These are phyloP conservation scores for Thunnus maccoyii DNA, from an alignment of 2,113 vertebrate species.

Conservation along the genomic window DNA sequence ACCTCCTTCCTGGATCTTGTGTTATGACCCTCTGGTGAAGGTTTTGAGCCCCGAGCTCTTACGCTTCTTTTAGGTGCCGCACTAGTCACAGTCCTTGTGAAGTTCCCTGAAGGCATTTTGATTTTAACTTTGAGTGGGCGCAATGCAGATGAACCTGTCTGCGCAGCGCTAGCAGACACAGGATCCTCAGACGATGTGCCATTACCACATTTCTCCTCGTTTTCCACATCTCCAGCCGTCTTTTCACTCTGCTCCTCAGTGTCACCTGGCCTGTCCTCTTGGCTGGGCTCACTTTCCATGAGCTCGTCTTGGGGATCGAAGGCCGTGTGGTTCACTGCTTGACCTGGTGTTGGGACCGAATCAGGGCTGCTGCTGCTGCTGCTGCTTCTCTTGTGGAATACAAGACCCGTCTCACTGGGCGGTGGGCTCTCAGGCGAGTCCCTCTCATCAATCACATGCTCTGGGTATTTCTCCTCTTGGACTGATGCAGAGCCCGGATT, in stretches of 20 bases:
- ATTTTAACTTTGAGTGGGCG: constrained; percentile 94
- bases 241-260: constrained; percentile 21
- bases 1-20: constrained; percentile 62
- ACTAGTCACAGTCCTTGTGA: constrained; percentile 90
- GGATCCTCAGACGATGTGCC: constrained; percentile 12
- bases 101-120: constrained; percentile 89
- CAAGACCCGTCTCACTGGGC: constrained; percentile 79
- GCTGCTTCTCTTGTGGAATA: constrained; percentile 70
- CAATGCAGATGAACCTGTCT: constrained; percentile 63
- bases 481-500: constrained; percentile 22
- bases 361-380: constrained; percentile 66
- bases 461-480: constrained; percentile 77
- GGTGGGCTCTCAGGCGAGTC: constrained; percentile 88
- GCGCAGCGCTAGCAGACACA: neutral
- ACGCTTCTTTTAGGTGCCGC: constrained; percentile 83
- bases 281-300: constrained; percentile 50
- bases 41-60: constrained; percentile 72
- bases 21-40: constrained; percentile 57
- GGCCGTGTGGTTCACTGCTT: neutral
- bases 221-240: constrained; percentile 35
- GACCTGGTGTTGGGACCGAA: constrained; percentile 4
- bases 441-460: constrained; percentile 86
- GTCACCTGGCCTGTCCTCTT: constrained; percentile 23
- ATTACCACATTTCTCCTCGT: constrained; percentile 65
- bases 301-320: constrained; percentile 47